Evolutionary conservation across 2,888 invertebrate genomes (phyloP).

Genomic region (Himalopsyche japonica): DNA sequence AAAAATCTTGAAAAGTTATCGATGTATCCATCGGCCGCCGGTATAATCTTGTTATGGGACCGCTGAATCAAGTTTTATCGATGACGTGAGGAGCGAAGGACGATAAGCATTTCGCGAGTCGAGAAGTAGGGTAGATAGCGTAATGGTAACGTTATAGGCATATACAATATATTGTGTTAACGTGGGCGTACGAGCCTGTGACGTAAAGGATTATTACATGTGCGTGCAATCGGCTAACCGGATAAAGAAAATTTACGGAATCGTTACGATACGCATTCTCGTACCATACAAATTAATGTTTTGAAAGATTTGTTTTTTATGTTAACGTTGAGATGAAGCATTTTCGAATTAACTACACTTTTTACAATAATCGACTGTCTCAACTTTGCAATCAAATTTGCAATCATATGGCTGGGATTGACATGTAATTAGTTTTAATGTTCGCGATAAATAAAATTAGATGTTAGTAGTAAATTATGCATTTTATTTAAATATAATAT

Average conservation of each 20-base stretch:
- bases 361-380: no score
- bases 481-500: no score
- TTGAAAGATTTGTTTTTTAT: no score
- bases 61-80: not conserved
- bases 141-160: not conserved
- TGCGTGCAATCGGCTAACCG: not conserved
- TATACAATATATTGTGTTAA: not conserved
- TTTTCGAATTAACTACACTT: no score
- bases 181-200: not conserved
- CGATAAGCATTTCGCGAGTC: not conserved
- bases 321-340: no score
- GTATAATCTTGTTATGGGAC: not conserved
- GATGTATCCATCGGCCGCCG: not conserved
- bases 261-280: not conserved
- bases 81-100: not conserved
- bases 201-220: not conserved
- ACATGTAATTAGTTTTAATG: no score
- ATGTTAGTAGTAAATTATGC: no score
- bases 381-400: no score
- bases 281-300: not conserved
- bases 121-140: not conserved
- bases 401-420: no score
- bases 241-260: not conserved
- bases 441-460: no score
- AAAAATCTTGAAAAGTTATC: not conserved